These are phyloP conservation scores for Poicephalus gulielmi DNA, from an alignment of 2,113 vertebrate species.

Conservation along the genomic window DNA sequence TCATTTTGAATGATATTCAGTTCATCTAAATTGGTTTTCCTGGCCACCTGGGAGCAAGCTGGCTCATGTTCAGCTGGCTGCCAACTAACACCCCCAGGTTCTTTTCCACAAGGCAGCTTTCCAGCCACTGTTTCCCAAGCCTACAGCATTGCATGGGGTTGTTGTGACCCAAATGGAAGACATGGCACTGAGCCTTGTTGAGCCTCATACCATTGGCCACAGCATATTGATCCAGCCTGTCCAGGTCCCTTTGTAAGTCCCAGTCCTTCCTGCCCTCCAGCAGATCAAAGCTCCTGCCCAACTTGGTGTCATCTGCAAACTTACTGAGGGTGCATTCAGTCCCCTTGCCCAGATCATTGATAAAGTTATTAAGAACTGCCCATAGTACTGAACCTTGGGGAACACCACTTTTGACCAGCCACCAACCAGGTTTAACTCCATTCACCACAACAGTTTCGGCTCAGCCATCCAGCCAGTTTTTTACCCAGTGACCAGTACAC, in stretches of 20 bases:
- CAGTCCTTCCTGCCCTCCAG: neutral
- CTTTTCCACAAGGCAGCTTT: neutral
- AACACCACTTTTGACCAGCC: neutral
- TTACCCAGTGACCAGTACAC: neutral
- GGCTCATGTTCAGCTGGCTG: neutral
- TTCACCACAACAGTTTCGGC: neutral
- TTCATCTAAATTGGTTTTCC: neutral
- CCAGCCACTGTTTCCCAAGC: neutral
- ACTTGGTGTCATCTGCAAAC: neutral
- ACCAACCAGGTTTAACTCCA: too few relatives aligned
- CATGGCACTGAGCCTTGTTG: neutral
- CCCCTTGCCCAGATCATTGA: neutral
- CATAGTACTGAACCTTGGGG: too few relatives aligned
- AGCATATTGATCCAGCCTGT: neutral
- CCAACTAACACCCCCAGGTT: neutral
- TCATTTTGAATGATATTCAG: neutral
- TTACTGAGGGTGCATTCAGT: neutral
- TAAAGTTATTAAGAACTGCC: neutral
- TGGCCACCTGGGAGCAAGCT: neutral
- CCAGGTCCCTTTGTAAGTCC: neutral
- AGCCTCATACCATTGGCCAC: neutral
- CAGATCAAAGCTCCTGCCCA: neutral
- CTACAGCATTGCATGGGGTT: neutral
- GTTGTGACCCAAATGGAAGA: neutral
- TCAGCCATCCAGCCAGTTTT: neutral